These are phyloP conservation scores for Poecilia velifera DNA, from an alignment of 2,797 vertebrate genomes.

Conservation along the genomic window DNA sequence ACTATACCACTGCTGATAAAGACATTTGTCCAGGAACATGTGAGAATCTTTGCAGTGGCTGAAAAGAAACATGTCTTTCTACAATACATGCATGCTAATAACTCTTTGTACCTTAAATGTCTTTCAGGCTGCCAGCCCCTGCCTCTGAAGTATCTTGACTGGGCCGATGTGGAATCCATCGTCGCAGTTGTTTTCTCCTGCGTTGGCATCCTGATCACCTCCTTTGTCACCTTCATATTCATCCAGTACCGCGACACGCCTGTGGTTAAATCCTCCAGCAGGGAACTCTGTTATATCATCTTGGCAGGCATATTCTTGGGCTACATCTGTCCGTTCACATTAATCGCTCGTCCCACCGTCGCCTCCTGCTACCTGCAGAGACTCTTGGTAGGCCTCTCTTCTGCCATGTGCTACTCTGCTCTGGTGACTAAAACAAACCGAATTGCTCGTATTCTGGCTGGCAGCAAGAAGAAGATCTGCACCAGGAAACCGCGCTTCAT, in stretches of 20 bases:
- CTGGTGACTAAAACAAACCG: conserved; percentile 98
- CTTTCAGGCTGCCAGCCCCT: conserved; percentile 90
- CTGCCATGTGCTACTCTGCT: conserved; percentile 98
- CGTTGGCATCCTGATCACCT: conserved; percentile 94
- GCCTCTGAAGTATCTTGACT: conserved; percentile 92
- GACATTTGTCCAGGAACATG: background rate
- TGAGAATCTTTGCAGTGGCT: background rate
- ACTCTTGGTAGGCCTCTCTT: conserved; percentile 94
- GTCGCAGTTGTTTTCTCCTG: conserved; percentile 97
- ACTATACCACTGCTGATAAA: background rate
- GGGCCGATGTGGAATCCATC: conserved; percentile 96
- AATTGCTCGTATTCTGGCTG: conserved; percentile 96
- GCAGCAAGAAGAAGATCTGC: conserved; percentile 99
- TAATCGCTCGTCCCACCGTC: conserved; percentile 92
- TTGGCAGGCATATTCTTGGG: conserved; percentile 96
- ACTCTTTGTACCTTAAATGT: background rate
- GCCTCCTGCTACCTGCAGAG: conserved; percentile 96
- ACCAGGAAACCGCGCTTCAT: conserved; percentile 97
- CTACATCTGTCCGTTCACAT: conserved; percentile 96
- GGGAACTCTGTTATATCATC: conserved; percentile 98
- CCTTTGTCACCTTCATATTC: conserved; percentile 98
- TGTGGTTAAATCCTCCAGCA: conserved; percentile 97
- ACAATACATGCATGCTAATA: background rate
- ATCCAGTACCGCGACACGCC: conserved; percentile 97
- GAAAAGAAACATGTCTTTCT: background rate